phyloP scores from a whole-genome alignment of 2,888 invertebrate species.

The Falcaria lacertinaria region DNA sequence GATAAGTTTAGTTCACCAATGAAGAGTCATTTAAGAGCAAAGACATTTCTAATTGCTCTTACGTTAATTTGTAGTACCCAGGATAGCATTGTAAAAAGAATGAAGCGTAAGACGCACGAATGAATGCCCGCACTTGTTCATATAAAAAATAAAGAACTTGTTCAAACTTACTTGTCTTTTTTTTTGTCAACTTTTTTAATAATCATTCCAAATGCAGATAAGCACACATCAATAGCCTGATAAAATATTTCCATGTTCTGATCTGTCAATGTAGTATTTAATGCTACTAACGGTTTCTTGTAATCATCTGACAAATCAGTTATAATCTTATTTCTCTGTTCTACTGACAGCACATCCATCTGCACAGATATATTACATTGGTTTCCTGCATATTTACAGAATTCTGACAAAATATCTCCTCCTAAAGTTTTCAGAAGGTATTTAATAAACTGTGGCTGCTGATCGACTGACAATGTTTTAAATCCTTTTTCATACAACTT shows the following conservation, averaged over 20 bases:
- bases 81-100: too few relatives aligned
- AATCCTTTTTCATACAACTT: constrained; percentile 90
- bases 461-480: constrained; percentile 79
- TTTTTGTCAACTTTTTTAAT: constrained; percentile 94
- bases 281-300: constrained; percentile 81
- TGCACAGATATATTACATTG: constrained; percentile 84
- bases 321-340: constrained; percentile 85
- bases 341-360: constrained; percentile 80
- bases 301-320: constrained; percentile 85
- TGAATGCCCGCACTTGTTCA: too few relatives aligned
- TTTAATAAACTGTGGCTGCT: constrained; percentile 85
- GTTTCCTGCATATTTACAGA: constrained; percentile 87
- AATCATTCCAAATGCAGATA: constrained; percentile 87
- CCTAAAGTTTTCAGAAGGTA: constrained; percentile 92
- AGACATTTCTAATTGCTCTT: too few relatives aligned
- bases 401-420: constrained; percentile 88
- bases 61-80: too few relatives aligned
- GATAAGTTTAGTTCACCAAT: too few relatives aligned
- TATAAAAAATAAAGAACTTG: too few relatives aligned
- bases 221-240: constrained; percentile 84
- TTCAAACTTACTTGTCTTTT: constrained; percentile 81
- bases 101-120: too few relatives aligned
- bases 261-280: constrained; percentile 85
- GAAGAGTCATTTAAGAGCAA: too few relatives aligned
- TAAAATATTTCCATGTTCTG: constrained; percentile 89